These are phyloP conservation scores for Palaemon carinicauda DNA, from an alignment of 1,140 invertebrate genomes.

Conservation along the genomic window DNA sequence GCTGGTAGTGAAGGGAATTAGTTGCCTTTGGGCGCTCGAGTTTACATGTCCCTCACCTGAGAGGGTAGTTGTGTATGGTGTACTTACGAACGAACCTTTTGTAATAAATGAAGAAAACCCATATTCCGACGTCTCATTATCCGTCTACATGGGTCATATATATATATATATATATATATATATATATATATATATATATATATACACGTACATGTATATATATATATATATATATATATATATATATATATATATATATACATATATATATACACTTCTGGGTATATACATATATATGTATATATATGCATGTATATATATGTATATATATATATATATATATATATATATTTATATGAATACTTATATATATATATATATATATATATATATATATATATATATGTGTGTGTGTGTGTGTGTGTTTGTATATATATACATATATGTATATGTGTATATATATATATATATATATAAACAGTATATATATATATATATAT, in stretches of 20 bases:
- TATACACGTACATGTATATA: not conserved
- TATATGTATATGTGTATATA: not conserved
- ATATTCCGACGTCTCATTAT: too few species aligned
- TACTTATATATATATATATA: not conserved
- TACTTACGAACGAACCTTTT: too few species aligned
- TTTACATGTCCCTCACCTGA: too few species aligned
- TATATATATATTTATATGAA: not conserved
- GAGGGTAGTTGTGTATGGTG: too few species aligned
- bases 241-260: constrained; percentile 2
- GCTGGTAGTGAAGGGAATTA: too few species aligned
- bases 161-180: not conserved
- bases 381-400: constrained; percentile 10
- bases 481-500: constrained; percentile 3
- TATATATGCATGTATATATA: constrained; percentile 3
- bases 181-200: not conserved
- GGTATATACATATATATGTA: not conserved
- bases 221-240: constrained; percentile 14
- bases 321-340: constrained; percentile 11
- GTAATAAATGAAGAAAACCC: too few species aligned
- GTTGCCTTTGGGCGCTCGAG: too few species aligned
- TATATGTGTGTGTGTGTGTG: too few species aligned
- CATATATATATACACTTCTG: too few species aligned
- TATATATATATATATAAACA: not conserved
- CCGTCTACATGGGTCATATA: too few species aligned
- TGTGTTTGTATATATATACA: constrained; percentile 4